Conservation (phyloP, 2,797 vertebrate genomes). For the Odontamblyopus rebecca region DNA sequence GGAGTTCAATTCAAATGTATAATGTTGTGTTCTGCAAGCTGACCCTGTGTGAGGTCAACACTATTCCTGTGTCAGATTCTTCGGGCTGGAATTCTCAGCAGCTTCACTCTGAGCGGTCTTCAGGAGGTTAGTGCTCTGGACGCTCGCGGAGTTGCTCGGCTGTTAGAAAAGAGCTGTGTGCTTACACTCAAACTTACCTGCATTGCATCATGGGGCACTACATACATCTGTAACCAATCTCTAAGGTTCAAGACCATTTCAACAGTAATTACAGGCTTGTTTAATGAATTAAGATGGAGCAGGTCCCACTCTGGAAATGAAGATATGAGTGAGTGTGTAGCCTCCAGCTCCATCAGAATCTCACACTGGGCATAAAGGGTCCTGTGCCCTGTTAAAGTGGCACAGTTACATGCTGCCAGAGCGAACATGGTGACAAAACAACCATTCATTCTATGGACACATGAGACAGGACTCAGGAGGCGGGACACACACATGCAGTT, state of each 20-base stretch:
- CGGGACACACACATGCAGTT: constrained; percentile 2
- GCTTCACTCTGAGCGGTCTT: constrained; percentile 21
- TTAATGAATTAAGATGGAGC: constrained; percentile 1
- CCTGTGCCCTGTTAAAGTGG: background rate
- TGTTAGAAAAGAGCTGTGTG: constrained; percentile 51
- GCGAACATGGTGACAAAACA: background rate
- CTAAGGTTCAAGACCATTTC: background rate
- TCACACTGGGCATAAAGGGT: constrained; percentile 1
- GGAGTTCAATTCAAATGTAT: background rate
- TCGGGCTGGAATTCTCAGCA: constrained; percentile 53
- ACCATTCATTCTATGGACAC: background rate
- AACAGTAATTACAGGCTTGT: background rate
- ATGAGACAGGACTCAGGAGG: background rate
- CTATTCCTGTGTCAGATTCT: background rate
- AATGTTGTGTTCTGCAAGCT: background rate
- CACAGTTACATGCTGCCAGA: background rate
- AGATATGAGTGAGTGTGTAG: background rate
- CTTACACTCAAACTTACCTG: constrained; percentile 27
- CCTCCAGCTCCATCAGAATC: constrained; percentile 14
- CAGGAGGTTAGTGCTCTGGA: constrained; percentile 56
- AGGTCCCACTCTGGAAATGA: constrained; percentile 10
- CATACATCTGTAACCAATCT: constrained; percentile 26
- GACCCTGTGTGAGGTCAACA: background rate
- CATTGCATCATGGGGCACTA: constrained; percentile 52
- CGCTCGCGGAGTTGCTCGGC: constrained; percentile 41